Percentiles rank a stretch among this genome's conserved stretches.
These are phyloP conservation scores for Campoletis sonorensis DNA, from an alignment of 1,140 invertebrate genomes.

Conservation along the genomic window DNA sequence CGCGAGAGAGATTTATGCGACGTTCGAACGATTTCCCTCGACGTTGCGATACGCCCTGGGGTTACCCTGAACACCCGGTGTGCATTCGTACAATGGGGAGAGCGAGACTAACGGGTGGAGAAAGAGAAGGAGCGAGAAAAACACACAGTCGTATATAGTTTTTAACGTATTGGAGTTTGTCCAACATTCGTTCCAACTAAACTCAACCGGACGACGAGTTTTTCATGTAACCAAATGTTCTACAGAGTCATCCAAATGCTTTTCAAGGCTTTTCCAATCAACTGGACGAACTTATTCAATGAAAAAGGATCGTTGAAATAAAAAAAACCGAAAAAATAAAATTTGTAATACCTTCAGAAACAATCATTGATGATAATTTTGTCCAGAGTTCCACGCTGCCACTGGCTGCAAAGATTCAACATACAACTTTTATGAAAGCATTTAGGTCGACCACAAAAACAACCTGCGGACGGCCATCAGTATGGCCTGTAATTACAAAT, in stretches of 20 bases:
- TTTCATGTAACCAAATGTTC: constrained; percentile 7
- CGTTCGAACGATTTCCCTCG: constrained; percentile 41
- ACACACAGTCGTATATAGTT: not conserved
- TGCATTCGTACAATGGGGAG: not conserved
- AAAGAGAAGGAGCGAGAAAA: not conserved
- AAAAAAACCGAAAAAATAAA: too few species aligned
- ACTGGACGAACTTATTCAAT: too few species aligned
- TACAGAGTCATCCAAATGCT: not conserved
- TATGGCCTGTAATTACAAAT: not conserved
- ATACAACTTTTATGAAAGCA: not conserved
- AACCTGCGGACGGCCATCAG: not conserved
- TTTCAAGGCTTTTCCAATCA: not conserved
- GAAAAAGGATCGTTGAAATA: too few species aligned
- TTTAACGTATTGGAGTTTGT: not conserved
- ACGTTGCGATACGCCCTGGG: constrained; percentile 19
- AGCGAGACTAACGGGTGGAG: not conserved
- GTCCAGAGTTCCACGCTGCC: too few species aligned
- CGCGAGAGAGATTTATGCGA: constrained; percentile 32
- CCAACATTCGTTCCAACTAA: not conserved
- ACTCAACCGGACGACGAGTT: not conserved
- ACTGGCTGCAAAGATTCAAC: too few species aligned
- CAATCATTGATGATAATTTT: too few species aligned
- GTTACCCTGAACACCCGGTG: constrained; percentile 31
- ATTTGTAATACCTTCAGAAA: too few species aligned
- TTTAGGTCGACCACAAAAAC: not conserved